phyloP scores from a whole-genome alignment of 2,888 invertebrate genomes.

The Atrina japonica region DNA sequence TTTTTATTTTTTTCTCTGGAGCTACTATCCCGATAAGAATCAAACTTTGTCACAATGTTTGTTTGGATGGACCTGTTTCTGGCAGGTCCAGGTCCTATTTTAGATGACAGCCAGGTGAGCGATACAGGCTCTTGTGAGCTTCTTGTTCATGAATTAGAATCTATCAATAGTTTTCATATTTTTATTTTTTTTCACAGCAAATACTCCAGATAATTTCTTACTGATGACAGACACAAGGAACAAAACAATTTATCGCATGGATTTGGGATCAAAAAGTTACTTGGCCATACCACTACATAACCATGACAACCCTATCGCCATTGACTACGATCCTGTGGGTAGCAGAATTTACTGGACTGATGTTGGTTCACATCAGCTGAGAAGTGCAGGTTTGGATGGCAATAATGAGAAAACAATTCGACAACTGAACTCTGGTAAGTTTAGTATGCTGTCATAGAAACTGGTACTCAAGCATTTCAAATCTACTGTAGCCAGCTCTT shows the following conservation, averaged over 20 bases:
- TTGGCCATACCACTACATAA: conserved; percentile 54
- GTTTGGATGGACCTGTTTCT: too few relatives aligned
- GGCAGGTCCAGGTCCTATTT: too few relatives aligned
- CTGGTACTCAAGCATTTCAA: too few relatives aligned
- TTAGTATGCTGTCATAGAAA: neutral
- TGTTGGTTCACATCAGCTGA: conserved; percentile 81
- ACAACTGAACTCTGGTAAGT: conserved; percentile 55
- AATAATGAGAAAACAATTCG: conserved; percentile 50
- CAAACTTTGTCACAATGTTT: too few relatives aligned
- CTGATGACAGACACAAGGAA: conserved; percentile 77
- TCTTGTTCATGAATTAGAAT: too few relatives aligned
- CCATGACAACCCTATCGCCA: conserved; percentile 87
- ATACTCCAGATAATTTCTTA: conserved; percentile 67
- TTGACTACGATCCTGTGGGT: conserved; percentile 91
- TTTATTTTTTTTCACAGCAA: conserved; percentile 38
- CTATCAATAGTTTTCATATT: neutral
- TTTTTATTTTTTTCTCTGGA: too few relatives aligned
- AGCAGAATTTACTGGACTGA: conserved; percentile 90
- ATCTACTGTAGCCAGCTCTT: too few relatives aligned
- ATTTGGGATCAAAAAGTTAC: conserved; percentile 84
- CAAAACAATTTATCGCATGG: conserved; percentile 88
- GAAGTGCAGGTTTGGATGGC: conserved; percentile 62
- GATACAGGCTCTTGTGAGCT: too few relatives aligned
- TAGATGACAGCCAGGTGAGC: too few relatives aligned
- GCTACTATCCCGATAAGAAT: too few relatives aligned